Evolutionary conservation across 2,113 vertebrate genomes (phyloP).

Genomic region (Pseudorhombus dupliciocellatus): DNA sequence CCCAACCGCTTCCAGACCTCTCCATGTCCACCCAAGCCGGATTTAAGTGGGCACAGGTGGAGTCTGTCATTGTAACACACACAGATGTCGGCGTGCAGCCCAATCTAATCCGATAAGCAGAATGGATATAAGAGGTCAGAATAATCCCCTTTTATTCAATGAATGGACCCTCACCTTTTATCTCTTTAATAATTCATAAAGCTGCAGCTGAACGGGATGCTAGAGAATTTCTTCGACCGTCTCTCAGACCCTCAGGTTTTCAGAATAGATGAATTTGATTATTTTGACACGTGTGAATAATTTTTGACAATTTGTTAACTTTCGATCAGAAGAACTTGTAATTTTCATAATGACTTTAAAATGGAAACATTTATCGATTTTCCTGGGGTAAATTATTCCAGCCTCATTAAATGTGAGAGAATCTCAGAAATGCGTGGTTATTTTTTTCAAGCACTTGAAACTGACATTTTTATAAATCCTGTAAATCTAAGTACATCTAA

Average conservation of each 20-base stretch:
- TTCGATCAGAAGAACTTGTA: too few species aligned
- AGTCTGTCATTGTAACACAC: slow-evolving; percentile 28
- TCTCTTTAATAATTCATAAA: slow-evolving; percentile 45
- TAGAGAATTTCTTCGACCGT: neutral
- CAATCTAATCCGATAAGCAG: slow-evolving; percentile 13
- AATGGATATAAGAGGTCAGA: slow-evolving; percentile 18
- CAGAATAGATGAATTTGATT: too few species aligned
- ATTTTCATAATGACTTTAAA: too few species aligned
- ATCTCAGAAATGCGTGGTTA: too few species aligned
- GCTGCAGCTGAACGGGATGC: neutral
- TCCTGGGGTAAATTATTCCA: too few species aligned
- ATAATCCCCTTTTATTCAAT: slow-evolving; percentile 19
- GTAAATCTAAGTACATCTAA: neutral
- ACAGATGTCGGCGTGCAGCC: slow-evolving; percentile 4
- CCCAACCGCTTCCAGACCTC: slow-evolving; percentile 29
- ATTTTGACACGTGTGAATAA: too few species aligned
- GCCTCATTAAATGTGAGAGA: too few species aligned
- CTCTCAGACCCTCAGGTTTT: neutral
- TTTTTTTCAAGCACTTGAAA: neutral
- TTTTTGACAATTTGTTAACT: too few species aligned
- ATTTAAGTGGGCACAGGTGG: slow-evolving; percentile 47
- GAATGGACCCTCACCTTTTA: slow-evolving; percentile 12
- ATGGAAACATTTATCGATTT: too few species aligned
- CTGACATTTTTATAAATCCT: neutral
- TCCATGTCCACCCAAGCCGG: slow-evolving; percentile 36